Evolutionary conservation across 2,113 vertebrate genomes (phyloP).

Genomic region (Rhinolophus sinicus): DNA sequence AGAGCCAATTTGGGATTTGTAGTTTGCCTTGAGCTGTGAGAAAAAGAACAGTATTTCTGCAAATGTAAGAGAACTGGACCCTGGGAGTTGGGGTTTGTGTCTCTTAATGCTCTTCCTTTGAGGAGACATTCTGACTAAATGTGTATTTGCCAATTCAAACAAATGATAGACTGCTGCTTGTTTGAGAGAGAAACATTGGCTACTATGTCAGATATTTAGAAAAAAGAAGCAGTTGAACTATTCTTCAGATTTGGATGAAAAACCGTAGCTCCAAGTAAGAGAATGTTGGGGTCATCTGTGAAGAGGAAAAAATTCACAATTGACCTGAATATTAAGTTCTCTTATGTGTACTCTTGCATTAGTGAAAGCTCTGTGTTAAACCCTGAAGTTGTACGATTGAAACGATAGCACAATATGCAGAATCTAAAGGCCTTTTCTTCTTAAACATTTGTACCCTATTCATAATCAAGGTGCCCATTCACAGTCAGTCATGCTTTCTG

Average conservation of each 20-base stretch:
- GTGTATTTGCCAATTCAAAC: background rate
- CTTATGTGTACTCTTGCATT: background rate
- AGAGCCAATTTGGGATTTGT: background rate
- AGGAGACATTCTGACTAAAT: background rate
- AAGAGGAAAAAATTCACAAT: background rate
- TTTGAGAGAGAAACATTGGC: background rate
- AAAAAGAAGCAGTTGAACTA: background rate
- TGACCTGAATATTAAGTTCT: background rate
- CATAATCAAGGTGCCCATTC: background rate
- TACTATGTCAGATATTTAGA: background rate
- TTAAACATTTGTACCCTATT: constrained; percentile 5
- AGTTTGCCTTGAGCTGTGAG: background rate
- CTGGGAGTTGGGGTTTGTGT: background rate
- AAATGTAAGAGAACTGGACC: background rate
- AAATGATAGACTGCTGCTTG: background rate
- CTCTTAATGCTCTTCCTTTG: constrained; percentile 6
- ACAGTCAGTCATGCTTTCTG: constrained; percentile 26
- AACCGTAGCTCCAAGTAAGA: background rate
- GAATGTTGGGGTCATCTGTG: background rate
- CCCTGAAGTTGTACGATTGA: background rate
- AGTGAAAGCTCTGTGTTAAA: background rate
- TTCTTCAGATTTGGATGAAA: background rate
- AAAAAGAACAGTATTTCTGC: background rate
- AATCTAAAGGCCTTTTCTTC: background rate
- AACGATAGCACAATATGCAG: background rate